These are phyloP conservation scores for Spodoptera littoralis DNA, from an alignment of 2,888 invertebrate species.

Conservation along the genomic window DNA sequence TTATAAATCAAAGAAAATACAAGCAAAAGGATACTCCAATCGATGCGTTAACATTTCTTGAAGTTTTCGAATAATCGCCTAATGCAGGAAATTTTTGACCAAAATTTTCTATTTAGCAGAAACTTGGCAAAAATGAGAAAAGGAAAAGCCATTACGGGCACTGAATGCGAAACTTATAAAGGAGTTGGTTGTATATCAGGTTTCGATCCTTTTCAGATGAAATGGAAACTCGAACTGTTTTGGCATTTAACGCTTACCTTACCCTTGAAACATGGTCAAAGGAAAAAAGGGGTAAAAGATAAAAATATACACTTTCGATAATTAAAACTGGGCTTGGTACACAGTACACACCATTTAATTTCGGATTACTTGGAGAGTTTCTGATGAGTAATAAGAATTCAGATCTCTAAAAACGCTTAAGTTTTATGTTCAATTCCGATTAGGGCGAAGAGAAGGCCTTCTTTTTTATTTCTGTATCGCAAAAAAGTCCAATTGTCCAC, in stretches of 20 bases:
- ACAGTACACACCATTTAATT: too few relatives aligned
- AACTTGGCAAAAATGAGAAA: conserved; percentile 33
- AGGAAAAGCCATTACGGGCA: conserved; percentile 41
- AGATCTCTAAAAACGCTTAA: too few relatives aligned
- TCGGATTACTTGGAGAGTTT: too few relatives aligned
- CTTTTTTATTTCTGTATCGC: too few relatives aligned
- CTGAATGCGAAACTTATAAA: conserved; percentile 40
- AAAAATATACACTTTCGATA: conserved; percentile 1
- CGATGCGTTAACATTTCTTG: too few relatives aligned
- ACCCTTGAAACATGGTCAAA: conserved; percentile 35
- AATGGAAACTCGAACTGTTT: conserved; percentile 33
- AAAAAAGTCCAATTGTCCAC: too few relatives aligned
- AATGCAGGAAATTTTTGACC: too few relatives aligned
- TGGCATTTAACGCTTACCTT: conserved; percentile 21
- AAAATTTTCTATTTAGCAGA: conserved; percentile 1
- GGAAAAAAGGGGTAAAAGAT: conserved; percentile 16
- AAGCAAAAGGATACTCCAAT: background rate
- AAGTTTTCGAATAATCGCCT: too few relatives aligned
- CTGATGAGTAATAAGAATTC: too few relatives aligned
- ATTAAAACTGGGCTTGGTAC: too few relatives aligned
- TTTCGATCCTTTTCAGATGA: conserved; percentile 46
- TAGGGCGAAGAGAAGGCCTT: too few relatives aligned
- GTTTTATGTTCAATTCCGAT: too few relatives aligned
- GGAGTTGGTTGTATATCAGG: conserved; percentile 38
- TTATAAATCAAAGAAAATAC: background rate